Conservation (phyloP, 2,888 invertebrate species). For the Apoderus coryli region DNA sequence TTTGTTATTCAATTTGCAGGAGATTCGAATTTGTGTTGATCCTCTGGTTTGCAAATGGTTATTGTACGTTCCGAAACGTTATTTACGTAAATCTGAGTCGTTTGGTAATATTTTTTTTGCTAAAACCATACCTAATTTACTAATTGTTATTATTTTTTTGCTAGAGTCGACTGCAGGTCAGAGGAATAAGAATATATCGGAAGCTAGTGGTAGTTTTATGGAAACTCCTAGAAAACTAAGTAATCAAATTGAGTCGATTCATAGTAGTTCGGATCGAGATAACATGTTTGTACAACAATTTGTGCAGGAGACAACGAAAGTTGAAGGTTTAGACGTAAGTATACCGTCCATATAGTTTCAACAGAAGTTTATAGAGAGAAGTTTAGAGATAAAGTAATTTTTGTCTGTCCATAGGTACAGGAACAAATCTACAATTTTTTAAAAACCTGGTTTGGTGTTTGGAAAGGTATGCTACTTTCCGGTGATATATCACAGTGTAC, state of each 20-base stretch:
- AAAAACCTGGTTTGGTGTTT: constrained; percentile 36
- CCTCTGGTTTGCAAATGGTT: constrained; percentile 51
- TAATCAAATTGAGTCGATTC: constrained; percentile 35
- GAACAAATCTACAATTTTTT: constrained; percentile 29
- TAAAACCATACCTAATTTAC: neutral
- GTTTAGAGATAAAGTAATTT: too few species aligned
- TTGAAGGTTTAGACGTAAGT: constrained; percentile 24
- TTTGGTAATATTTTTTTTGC: constrained; percentile 16
- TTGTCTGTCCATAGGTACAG: constrained; percentile 25
- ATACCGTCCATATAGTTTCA: constrained; percentile 3
- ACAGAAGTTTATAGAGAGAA: too few species aligned
- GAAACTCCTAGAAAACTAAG: constrained; percentile 33
- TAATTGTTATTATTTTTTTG: neutral
- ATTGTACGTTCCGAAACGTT: constrained; percentile 35
- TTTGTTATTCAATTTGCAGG: constrained; percentile 35
- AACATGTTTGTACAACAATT: constrained; percentile 16
- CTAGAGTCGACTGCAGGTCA: too few species aligned
- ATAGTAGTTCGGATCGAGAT: constrained; percentile 36
- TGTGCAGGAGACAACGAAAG: constrained; percentile 15
- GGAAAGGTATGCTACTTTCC: constrained; percentile 37
- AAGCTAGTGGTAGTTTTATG: constrained; percentile 23
- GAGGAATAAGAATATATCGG: constrained; percentile 19
- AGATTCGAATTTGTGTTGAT: constrained; percentile 42
- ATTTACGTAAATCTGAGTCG: constrained; percentile 11
- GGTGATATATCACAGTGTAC: constrained; percentile 43